Evolutionary conservation across 2,113 vertebrate genomes (phyloP), one percentile per base, ranked within the genome.

Genomic region (Scatophagus argus): DNA sequence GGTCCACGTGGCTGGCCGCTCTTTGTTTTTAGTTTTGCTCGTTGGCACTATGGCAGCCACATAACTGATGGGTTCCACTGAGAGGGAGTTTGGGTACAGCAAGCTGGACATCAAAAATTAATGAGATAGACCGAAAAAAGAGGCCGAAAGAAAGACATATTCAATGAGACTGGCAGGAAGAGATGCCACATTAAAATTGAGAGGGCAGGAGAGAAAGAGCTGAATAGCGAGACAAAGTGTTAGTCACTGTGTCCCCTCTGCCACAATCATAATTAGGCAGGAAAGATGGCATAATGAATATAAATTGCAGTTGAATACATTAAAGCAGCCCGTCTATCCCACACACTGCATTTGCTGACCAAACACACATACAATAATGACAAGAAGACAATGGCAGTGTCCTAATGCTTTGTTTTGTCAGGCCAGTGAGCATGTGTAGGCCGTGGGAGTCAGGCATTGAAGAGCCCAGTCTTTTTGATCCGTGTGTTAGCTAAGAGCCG

Each of bases 241-340:
- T 86, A 58, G 73, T 79, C 86, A 79, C 54, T 60, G 1, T 81
- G 51, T 34, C 23, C 49, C 39, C 62, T 62, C 54, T 52, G 41
- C 32, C n/a, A 56, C 75, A 58, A 60, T 74, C 71, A 64, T 63
- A 86, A 89, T 86, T 78, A 84, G 62, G n/a, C 41, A 49, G 44
- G 60, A 39, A 76, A 75, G 81, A 87, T 82, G 62, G 67, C 61
- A 76, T 85, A 89, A 87, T 87, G 74, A 87, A 84, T 84, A 67
- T 51, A 81, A 91, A 89, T 89, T 83, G 14, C 85, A 44, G 59
- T 21, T 36, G 65, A 90, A 87, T 85, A 87, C 46, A 90, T 85
- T 75, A 77, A 74, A 62, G 41, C 38, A 63, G 68, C 16, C 25
- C 61, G 44, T 77, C 55, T 54, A 58, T 63, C 77, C 77, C 74